Base-by-base conservation (phyloP, 2,888 invertebrate species). In the Escarpia spicata region DNA sequence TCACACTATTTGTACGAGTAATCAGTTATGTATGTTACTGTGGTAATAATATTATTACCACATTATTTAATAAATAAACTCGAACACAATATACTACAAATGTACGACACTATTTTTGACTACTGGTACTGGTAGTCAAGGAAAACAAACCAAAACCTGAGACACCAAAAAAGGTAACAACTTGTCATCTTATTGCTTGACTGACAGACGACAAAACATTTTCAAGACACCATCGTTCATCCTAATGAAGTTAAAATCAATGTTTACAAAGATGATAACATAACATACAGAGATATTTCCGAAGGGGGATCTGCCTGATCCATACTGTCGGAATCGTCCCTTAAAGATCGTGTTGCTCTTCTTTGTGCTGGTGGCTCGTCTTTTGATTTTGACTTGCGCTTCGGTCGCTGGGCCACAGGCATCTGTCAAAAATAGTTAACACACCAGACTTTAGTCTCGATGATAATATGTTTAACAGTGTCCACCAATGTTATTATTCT, bases 341-440 rank as follows among this genome's bases (percentile, higher is more conserved):
- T 75, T 3, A 75, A 75, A 75, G 75, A 26, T 75, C 75, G 75
- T 75, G 75, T n/a, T 75, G 75, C 19, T 75, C 75, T 75, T 75
- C 75, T 75, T 26, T 75, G 75, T 26, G 75, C n/a, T 75, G 75
- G n/a, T n/a, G 75, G 75, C 19, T 75, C 26, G 15, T 75, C 75
- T 75, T 75, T 75, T 75, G 75, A 15, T 75, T 75, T 75, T 75
- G n/a, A 75, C 75, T 75, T 75, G 26, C 75, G 75, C n/a, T 75
- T 75, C n/a, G 75, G 75, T 75, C 75, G 2, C 75, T 75, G 75
- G 19, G 75, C 75, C 75, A 75, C 75, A 75, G 75, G 75, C 75
- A 75, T 75, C 75, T 75, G 75, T 75, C 75, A 75, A 75, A 75
- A 75, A 75, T 26, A 75, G 75, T 75, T 26, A 75, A 6, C n/a